These are phyloP conservation scores for Xiphophorus hellerii DNA, from an alignment of 2,113 vertebrate genomes.

Conservation along the genomic window DNA sequence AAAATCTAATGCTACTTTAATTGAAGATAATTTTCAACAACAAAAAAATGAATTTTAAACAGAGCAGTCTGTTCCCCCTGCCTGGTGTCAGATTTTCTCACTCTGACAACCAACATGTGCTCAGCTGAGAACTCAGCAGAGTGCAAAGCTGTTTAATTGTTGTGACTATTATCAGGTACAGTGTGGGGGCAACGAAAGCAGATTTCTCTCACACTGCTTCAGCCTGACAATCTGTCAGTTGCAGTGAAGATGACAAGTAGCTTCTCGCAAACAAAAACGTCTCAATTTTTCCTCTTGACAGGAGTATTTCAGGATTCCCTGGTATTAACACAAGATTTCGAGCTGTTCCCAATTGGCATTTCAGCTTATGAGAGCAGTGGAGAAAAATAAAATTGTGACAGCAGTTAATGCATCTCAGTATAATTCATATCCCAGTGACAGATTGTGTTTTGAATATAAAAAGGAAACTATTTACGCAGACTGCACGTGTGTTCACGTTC, in stretches of 20 bases:
- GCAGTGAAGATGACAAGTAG: slow-evolving; percentile 12
- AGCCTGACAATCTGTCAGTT: slow-evolving; percentile 27
- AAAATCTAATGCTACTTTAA: slow-evolving; percentile 1
- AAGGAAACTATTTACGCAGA: slow-evolving; percentile 11
- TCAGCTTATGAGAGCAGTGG: slow-evolving; percentile 1
- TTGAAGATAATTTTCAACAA: not conserved
- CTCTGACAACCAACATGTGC: slow-evolving; percentile 28
- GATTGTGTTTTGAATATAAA: slow-evolving; percentile 8
- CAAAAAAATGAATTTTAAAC: not conserved
- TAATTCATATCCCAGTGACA: not conserved
- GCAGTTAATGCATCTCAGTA: slow-evolving; percentile 9
- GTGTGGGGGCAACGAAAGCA: slow-evolving; percentile 30
- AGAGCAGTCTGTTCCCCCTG: not conserved
- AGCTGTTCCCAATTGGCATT: not conserved
- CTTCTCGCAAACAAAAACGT: not conserved
- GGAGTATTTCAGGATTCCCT: not conserved
- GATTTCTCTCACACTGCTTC: slow-evolving; percentile 29
- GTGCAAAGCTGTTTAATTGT: slow-evolving; percentile 50
- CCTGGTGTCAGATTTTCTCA: slow-evolving; percentile 26
- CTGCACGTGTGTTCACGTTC: slow-evolving; percentile 6
- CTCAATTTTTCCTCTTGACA: not conserved
- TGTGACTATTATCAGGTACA: slow-evolving; percentile 44
- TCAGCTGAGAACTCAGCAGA: slow-evolving; percentile 4
- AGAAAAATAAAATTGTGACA: slow-evolving; percentile 1
- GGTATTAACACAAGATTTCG: not conserved